Percentiles rank a stretch among this genome's conserved stretches.
These are phyloP conservation scores for Drosophila prolongata DNA, from an alignment of 2,888 invertebrate species.

Conservation along the genomic window DNA sequence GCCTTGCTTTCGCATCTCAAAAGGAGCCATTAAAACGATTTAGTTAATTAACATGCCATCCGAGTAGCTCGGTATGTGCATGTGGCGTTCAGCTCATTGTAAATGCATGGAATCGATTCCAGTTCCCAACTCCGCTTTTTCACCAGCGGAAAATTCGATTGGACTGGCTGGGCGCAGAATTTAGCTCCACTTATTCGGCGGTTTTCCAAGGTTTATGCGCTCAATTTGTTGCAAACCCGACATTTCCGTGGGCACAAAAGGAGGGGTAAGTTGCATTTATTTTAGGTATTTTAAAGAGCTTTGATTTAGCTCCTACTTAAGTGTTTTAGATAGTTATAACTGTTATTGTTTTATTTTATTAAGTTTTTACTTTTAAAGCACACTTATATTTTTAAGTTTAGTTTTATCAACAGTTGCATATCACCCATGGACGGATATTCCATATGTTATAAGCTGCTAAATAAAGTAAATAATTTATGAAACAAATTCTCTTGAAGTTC, in stretches of 20 bases:
- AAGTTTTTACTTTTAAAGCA: no score
- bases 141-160: background rate
- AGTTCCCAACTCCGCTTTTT: background rate
- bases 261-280: no score
- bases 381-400: no score
- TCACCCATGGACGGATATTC: no score
- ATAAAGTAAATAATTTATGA: no score
- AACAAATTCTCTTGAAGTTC: no score
- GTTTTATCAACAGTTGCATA: no score
- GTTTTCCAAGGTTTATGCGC: background rate
- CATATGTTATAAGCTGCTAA: background rate
- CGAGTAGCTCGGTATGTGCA: conserved; percentile 24
- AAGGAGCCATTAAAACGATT: conserved; percentile 46
- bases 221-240: background rate
- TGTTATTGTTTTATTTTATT: no score
- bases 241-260: background rate
- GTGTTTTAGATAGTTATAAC: no score
- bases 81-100: conserved; percentile 28
- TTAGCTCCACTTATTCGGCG: background rate
- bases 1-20: background rate
- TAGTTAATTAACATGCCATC: conserved; percentile 70
- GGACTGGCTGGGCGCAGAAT: background rate
- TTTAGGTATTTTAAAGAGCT: no score
- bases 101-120: conserved; percentile 44
- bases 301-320: no score